Conservation (phyloP, 1,140 invertebrate species). For the Macrosteles quadrilineatus region DNA sequence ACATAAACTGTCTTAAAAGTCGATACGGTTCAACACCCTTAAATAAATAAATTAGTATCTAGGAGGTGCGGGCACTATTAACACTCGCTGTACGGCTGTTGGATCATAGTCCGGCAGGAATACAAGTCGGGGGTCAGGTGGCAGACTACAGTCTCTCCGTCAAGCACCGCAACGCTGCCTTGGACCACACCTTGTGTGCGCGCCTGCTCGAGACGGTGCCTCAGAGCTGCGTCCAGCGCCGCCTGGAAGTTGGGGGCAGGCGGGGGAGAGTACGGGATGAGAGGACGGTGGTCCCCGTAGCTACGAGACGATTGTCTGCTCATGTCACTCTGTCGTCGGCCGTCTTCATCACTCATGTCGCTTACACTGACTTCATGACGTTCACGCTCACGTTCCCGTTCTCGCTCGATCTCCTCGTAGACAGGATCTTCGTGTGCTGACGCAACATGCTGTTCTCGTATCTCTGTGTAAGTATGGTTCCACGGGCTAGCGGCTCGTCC, state of each 20-base stretch:
- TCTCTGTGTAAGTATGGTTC: constrained; percentile 64
- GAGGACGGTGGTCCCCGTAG: constrained; percentile 76
- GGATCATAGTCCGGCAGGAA: constrained; percentile 35
- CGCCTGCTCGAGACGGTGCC: constrained; percentile 59
- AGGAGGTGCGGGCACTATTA: constrained; percentile 41
- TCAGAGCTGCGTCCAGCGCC: constrained; percentile 46
- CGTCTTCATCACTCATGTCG: constrained; percentile 77
- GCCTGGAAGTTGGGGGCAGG: constrained; percentile 48
- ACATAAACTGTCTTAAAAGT: constrained; percentile 28
- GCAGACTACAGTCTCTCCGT: constrained; percentile 81
- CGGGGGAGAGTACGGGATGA: constrained; percentile 68
- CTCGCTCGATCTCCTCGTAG: constrained; percentile 77
- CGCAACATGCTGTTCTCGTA: constrained; percentile 54
- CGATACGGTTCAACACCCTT: constrained; percentile 25
- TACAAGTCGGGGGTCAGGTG: constrained; percentile 67
- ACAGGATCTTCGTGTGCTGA: constrained; percentile 67
- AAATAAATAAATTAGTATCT: constrained; percentile 29
- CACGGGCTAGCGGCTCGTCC: constrained; percentile 48
- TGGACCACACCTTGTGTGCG: constrained; percentile 43
- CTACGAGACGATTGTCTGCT: constrained; percentile 73
- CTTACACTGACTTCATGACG: constrained; percentile 68
- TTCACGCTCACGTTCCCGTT: constrained; percentile 46
- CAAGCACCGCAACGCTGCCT: constrained; percentile 71
- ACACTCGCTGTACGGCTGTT: constrained; percentile 62
- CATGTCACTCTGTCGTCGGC: constrained; percentile 74